Conservation (phyloP, 2,888 invertebrate genomes). For the Coelinius sp. region DNA sequence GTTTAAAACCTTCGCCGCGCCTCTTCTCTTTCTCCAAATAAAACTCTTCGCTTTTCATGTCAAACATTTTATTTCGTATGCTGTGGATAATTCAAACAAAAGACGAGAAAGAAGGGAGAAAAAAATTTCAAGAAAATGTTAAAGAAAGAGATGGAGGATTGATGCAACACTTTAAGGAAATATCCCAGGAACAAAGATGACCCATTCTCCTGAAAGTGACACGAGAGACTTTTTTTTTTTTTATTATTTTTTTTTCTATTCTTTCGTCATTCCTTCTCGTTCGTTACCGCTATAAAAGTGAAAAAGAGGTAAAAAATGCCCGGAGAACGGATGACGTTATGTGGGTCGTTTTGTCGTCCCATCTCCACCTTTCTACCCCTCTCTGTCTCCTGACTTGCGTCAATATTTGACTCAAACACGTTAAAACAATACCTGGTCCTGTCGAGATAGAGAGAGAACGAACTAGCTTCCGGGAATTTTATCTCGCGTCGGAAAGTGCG, state of each 20-base stretch:
- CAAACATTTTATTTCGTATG: constrained; percentile 10
- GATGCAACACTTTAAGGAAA: constrained; percentile 10
- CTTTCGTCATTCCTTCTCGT: constrained; percentile 42
- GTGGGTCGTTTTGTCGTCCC: constrained; percentile 64
- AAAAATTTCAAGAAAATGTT: not conserved
- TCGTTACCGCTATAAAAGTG: constrained; percentile 43
- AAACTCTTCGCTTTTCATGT: not conserved
- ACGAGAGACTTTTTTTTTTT: constrained; percentile 21
- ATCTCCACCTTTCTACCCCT: constrained; percentile 44
- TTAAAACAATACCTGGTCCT: constrained; percentile 69
- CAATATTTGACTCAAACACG: constrained; percentile 71
- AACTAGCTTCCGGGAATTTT: constrained; percentile 68
- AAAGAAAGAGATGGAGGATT: not conserved
- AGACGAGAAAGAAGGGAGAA: not conserved
- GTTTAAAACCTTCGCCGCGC: constrained; percentile 58
- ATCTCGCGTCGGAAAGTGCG: constrained; percentile 66
- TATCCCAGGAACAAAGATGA: constrained; percentile 19
- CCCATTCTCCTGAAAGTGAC: constrained; percentile 27
- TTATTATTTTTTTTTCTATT: constrained; percentile 27
- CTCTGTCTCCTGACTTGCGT: constrained; percentile 63
- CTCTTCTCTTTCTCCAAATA: not conserved
- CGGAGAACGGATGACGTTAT: constrained; percentile 57
- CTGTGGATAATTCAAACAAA: not conserved
- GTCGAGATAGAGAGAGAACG: constrained; percentile 58
- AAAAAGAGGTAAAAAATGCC: constrained; percentile 41